Base-by-base conservation (phyloP, 2,797 vertebrate genomes). In the Ciconia nigra region DNA sequence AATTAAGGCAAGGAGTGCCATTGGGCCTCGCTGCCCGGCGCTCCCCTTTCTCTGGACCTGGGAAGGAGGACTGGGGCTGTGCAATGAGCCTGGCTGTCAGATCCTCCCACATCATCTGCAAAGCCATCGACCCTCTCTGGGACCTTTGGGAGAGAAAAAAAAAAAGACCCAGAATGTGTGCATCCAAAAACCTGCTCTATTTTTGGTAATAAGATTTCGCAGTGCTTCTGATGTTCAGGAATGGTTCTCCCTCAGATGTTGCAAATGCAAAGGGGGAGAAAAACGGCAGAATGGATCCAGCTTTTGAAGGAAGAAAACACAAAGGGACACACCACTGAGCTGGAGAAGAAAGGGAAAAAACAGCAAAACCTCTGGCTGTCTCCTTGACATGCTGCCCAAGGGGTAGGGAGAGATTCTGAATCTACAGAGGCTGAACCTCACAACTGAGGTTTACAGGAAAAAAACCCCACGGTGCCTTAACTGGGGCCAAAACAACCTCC, bases 11-110 rank as follows among this genome's bases (percentile, higher is more conserved):
- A 82, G 71, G 61, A 92, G 39, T 13, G 78, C 63, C 63, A 76
- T 2, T 13, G 82, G 66, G 84, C 44, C 66, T 58, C 0, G 0
- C 18, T 70, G 74, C 63, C 46, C 9, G 2, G 49, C 0, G 0
- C 42, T 74, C 51, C 58, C 49, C 39, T 84, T 65, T 11, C 76
- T 41, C 82, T 62, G 42, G 74, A 58, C 24, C 77, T 57, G 35
- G 65, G 66, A 58, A 93, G 91, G 33, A 90, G 62, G 9, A 79
- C 16, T 3, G 1, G 73, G 66, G 49, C 54, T 89, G 49, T 42
- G 81, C 46, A 87, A 7, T 4, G 15, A 71, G 54, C 54, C 67
- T 29, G 12, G 78, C 87, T 96, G 95, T 92, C 84, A 92, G 20
- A 70, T 93, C 77, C 54, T 91, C 67, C 91, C 59, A 54, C 67